Evolutionary conservation across 2,888 invertebrate genomes (phyloP), one percentile per base, ranked within the genome.

Genomic region (Drosophila yooni): DNA sequence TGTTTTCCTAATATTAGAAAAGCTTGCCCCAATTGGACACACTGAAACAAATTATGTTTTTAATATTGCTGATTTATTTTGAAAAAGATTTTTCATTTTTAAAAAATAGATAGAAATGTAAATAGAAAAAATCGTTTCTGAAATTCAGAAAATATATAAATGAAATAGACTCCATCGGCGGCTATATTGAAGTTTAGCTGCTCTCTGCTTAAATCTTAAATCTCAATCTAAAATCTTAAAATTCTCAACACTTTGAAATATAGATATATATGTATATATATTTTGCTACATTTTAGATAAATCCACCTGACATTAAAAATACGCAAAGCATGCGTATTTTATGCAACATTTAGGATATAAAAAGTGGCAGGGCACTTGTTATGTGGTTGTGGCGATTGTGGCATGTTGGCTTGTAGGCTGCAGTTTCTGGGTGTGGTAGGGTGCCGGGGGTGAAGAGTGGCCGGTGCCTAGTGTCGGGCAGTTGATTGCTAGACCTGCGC

Each of bases 401-500:
- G 46, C 4, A 18, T 25, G 46, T 25, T 25, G 46, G 27, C 15
- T 8, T 15, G 46, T 8, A 25, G 13, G 46, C 15, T 5, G 11
- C 53, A 6, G 33, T 0, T 34, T 15, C 15, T 15, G 53, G 21
- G 21, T 15, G 33, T 34, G 21, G 15, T 11, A 31, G 51, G 51
- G 51, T 52, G 52, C 21, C 2, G 8, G 18, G 29, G 29, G 2
- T 10, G 50, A 11, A 18, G 27, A 15, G 25, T 27, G 27, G 8
- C 2, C 7, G 6, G 27, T 13, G n/a, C 1, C 13, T 27, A 6
- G 51, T 34, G 29, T 1, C 36, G 33, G 29, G 36, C 3, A 3
- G 66, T 3, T 54, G 72, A 65, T 74, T 63, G 62, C 65, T 65
- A 46, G 70, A 62, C 18, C 52, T 63, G 43, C 27, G 50, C 21